A percentile compares a stretch with the other conserved stretches of the same genome.
Conservation (phyloP, 1,140 invertebrate species). For the Brachionus asplanchnoidis region DNA sequence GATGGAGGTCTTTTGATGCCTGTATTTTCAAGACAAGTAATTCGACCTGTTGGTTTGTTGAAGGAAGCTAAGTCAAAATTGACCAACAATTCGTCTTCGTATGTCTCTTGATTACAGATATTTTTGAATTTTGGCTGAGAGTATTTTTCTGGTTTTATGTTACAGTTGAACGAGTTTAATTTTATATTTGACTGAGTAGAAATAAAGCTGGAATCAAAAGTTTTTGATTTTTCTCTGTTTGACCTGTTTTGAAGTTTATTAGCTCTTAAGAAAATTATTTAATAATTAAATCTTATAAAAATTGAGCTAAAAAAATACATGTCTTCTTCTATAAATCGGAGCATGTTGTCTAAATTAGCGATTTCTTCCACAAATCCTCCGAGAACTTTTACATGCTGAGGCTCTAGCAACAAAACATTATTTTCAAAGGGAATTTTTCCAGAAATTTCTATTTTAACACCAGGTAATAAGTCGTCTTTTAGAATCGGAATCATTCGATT, state of each 20-base stretch:
- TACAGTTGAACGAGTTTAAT: not conserved
- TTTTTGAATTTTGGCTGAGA: not conserved
- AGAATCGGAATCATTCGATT: not conserved
- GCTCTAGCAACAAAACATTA: not conserved
- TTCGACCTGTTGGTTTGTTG: not conserved
- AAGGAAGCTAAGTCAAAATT: not conserved
- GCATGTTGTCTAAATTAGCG: not conserved
- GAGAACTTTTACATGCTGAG: conserved; percentile 23
- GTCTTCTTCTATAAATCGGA: conserved; percentile 5
- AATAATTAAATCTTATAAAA: not conserved
- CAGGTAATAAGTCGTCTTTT: conserved; percentile 8
- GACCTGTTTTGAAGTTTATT: not conserved
- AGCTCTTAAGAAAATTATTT: not conserved
- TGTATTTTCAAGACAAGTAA: not conserved
- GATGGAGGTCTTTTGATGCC: not conserved
- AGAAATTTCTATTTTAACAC: conserved; percentile 3
- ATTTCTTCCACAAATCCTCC: conserved; percentile 23
- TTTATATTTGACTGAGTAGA: not conserved
- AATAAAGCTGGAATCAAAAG: not conserved
- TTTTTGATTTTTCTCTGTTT: conserved; percentile 7
- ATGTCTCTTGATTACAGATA: not conserved
- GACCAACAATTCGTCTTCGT: not conserved
- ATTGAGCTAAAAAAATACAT: not conserved
- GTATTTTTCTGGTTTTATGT: not conserved
- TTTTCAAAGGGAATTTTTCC: not conserved